Evolutionary conservation across 2,797 vertebrate genomes (phyloP).

Genomic region (Gorsachius magnificus): DNA sequence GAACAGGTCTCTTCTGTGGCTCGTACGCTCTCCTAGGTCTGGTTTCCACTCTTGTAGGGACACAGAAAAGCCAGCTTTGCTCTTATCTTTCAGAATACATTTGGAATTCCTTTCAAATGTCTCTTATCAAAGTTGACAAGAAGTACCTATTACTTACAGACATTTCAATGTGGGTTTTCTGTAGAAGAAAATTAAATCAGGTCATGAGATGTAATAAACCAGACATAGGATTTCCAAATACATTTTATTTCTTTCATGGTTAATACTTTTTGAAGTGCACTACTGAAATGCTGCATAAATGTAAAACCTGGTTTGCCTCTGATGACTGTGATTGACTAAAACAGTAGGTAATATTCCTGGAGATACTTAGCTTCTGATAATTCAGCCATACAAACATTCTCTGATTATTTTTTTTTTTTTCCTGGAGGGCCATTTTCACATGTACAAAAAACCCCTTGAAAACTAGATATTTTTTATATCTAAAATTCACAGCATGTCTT

Average conservation of each 20-base stretch:
- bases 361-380: slow-evolving; percentile 45
- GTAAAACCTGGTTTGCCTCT: slow-evolving; percentile 18
- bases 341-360: slow-evolving; percentile 2
- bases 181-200: slow-evolving; percentile 61
- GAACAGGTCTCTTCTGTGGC: neutral
- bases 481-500: slow-evolving; percentile 70
- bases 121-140: slow-evolving; percentile 55
- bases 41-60: neutral
- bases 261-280: slow-evolving; percentile 31
- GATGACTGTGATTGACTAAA: slow-evolving; percentile 38
- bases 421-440: slow-evolving; percentile 4
- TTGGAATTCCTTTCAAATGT: slow-evolving; percentile 43
- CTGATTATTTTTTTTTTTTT: neutral
- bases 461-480: slow-evolving; percentile 57
- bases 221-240: slow-evolving; percentile 44
- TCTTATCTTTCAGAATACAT: slow-evolving; percentile 44
- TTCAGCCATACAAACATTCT: neutral
- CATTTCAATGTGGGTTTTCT: slow-evolving; percentile 36
- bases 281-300: slow-evolving; percentile 31
- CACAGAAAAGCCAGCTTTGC: neutral
- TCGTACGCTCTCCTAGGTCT: neutral
- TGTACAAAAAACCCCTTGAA: neutral
- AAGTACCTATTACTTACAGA: slow-evolving; percentile 54
- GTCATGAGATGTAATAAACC: slow-evolving; percentile 51
- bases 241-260: slow-evolving; percentile 28